These are phyloP conservation scores for Alces alces DNA, from an alignment of 2,113 vertebrate genomes.

Conservation along the genomic window DNA sequence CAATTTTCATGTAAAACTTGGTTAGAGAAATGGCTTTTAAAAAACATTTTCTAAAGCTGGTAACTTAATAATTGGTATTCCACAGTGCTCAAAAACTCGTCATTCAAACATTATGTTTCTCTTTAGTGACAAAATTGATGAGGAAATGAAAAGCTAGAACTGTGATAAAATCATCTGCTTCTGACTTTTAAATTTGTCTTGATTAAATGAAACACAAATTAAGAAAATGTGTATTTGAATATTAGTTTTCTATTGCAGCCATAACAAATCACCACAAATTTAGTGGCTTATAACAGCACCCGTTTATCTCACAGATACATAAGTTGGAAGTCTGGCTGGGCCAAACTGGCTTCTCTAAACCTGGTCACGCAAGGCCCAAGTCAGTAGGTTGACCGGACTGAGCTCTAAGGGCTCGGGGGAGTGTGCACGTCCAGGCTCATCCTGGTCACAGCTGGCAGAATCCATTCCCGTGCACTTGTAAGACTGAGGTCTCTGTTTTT, in stretches of 20 bases:
- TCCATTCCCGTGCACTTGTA: neutral
- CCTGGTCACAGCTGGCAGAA: neutral
- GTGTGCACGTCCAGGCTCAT: neutral
- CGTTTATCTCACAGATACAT: neutral
- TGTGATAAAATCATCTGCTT: neutral
- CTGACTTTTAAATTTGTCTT: neutral
- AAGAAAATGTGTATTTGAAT: neutral
- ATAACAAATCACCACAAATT: neutral
- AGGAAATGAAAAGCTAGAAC: neutral
- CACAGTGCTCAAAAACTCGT: neutral
- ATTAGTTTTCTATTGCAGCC: neutral
- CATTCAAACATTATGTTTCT: neutral
- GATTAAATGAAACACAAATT: neutral
- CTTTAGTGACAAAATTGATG: constrained; percentile 9
- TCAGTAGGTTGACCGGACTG: neutral
- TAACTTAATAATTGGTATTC: neutral
- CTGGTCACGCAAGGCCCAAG: neutral
- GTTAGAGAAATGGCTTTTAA: neutral
- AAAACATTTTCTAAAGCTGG: neutral
- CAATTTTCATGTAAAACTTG: neutral
- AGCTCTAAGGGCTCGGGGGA: neutral
- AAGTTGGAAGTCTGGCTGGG: neutral
- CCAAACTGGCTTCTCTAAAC: neutral
- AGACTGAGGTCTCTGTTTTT: neutral
- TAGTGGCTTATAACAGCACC: neutral